These are phyloP conservation scores for Echiichthys vipera DNA, from an alignment of 2,797 vertebrate species.

Conservation along the genomic window DNA sequence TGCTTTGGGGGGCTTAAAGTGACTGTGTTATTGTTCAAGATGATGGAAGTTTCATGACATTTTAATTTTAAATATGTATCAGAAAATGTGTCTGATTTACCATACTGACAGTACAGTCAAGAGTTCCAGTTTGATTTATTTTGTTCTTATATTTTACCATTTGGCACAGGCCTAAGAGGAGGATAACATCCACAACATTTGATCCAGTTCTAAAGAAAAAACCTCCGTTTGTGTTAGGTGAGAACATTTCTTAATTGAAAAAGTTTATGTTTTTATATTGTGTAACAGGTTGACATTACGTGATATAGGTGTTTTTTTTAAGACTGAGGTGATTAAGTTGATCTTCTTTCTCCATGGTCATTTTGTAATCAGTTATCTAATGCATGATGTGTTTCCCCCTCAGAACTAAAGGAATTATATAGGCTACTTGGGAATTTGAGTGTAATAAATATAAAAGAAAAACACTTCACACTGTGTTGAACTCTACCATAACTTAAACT, in stretches of 20 bases:
- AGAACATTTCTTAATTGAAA: not conserved
- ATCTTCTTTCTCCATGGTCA: not conserved
- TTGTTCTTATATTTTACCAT: not conserved
- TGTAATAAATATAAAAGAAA: conserved; percentile 5
- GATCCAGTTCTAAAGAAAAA: not conserved
- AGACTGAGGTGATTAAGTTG: not conserved
- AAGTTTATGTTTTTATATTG: not conserved
- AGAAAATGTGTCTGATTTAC: not conserved
- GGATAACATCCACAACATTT: not conserved
- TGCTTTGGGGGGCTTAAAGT: not conserved
- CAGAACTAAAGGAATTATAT: not conserved
- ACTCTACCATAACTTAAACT: not conserved
- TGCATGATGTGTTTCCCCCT: not conserved
- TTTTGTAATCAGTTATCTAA: not conserved
- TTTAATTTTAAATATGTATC: not conserved
- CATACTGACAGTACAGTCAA: not conserved
- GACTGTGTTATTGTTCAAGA: not conserved
- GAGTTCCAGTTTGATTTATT: not conserved
- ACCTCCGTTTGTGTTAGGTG: not conserved
- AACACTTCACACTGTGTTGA: not conserved
- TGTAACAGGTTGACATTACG: not conserved
- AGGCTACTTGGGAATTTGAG: not conserved
- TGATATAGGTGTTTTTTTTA: not conserved
- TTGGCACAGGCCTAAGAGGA: not conserved
- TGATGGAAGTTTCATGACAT: not conserved